Evolutionary conservation across 2,113 vertebrate genomes (phyloP).

Genomic region (Nycticebus coucang): DNA sequence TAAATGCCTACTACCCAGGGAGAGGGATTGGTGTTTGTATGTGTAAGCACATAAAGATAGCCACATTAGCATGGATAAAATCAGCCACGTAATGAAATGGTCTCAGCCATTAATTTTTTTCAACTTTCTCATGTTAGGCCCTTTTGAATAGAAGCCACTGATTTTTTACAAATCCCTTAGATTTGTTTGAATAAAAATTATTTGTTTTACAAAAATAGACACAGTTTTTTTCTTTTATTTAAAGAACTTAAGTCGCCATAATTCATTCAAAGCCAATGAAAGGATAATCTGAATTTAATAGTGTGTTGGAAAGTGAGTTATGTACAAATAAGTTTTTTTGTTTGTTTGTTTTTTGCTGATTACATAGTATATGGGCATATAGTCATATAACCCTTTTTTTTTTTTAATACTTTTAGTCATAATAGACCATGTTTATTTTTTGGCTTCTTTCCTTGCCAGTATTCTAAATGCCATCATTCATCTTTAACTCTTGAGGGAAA

Average conservation of each 20-base stretch:
- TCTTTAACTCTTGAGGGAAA: constrained; percentile 37
- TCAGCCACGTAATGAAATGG: constrained; percentile 47
- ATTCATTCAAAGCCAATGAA: constrained; percentile 69
- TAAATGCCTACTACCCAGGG: constrained; percentile 55
- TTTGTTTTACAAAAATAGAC: constrained; percentile 65
- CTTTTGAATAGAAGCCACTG: constrained; percentile 60
- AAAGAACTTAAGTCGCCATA: constrained; percentile 61
- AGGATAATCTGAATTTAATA: constrained; percentile 72
- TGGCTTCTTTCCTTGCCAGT: neutral
- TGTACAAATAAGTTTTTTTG: constrained; percentile 43
- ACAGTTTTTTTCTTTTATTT: constrained; percentile 46
- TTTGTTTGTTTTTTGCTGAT: constrained; percentile 5
- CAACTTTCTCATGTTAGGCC: neutral
- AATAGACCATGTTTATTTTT: neutral
- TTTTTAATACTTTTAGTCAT: neutral
- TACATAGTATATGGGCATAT: neutral
- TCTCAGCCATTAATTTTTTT: constrained; percentile 44
- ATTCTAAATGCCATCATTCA: neutral
- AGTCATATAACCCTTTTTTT: neutral
- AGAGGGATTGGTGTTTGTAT: constrained; percentile 41
- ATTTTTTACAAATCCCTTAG: constrained; percentile 68
- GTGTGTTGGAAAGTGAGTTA: constrained; percentile 54
- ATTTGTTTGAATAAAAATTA: constrained; percentile 70
- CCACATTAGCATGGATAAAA: constrained; percentile 31
- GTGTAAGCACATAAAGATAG: constrained; percentile 39